Evolutionary conservation across 2,797 vertebrate genomes (phyloP), one percentile per base, ranked within the genome.

Genomic region (Discoglossus pictus): DNA sequence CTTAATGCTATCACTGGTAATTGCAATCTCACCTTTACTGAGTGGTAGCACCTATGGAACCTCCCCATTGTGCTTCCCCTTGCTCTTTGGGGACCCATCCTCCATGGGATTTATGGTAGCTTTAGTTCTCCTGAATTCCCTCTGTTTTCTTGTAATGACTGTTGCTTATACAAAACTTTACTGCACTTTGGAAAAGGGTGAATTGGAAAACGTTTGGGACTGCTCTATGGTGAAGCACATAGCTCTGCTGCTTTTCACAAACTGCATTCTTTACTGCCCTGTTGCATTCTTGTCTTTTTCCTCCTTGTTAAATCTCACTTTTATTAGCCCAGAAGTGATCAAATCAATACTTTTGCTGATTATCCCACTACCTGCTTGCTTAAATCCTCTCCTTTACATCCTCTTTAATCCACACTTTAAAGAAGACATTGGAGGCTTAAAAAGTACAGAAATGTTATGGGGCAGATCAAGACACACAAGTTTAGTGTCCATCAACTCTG

Each of bases 321-420:
- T 88, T 23, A 81, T 93, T 43, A 93, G 90, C 21, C 92, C 92
- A 0, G 93, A 94, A 63, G 90, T 91, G 1, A 86, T 92, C 24
- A 93, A 92, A 74, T 93, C 87, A 8, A 89, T 96, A 50, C 87
- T 97, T 40, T 84, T 97, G 44, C 89, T 98, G 9, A 90, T 95
- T 59, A 86, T 90, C 12, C 94, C 95, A 0, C 81, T 98, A 40
- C 94, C 94, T 0, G 87, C 94, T 1, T 95, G 93, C 65, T 78
- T 97, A 75, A 98, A 97, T 72, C 94, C 95, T 0, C 88, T 97
- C 31, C 91, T 98, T 15, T 98, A 96, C 83, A 90, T 94, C 47
- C 87, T 97, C 63, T 95, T 96, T 79, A 95, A 91, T 76, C 93
- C 93, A 7, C 90, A 92, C 40, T 94, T 94, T 65, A 91, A 92